Conservation (phyloP, 2,113 vertebrate genomes). For the Hemiprocne comata region DNA sequence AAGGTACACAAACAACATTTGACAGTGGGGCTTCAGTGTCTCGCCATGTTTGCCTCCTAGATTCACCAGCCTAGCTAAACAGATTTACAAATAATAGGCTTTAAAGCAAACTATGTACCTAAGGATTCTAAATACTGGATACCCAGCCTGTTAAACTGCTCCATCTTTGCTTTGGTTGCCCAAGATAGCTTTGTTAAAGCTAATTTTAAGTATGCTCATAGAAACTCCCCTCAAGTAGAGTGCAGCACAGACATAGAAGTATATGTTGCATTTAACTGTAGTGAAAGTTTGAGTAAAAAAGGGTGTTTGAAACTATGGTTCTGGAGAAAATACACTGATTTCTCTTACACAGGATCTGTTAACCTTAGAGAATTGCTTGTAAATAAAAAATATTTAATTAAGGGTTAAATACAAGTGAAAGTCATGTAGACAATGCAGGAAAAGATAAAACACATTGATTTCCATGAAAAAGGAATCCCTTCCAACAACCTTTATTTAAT, state of each 20-base stretch:
- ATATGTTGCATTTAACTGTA: neutral
- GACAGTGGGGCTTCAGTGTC: neutral
- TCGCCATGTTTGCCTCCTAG: neutral
- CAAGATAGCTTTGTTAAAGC: neutral
- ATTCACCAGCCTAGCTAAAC: neutral
- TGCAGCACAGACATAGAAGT: neutral
- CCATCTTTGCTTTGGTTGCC: neutral
- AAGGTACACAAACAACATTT: neutral
- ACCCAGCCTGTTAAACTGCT: neutral
- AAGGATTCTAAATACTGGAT: neutral
- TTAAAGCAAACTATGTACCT: neutral
- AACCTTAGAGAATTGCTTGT: neutral
- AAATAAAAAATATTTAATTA: neutral
- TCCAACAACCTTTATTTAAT: neutral
- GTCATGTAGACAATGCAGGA: neutral
- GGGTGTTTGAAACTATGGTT: accelerated
- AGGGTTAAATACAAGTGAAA: neutral
- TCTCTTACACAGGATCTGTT: neutral
- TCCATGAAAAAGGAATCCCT: neutral
- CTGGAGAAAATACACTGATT: neutral
- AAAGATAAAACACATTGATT: neutral
- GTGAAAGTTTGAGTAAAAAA: neutral
- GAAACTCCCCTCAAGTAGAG: neutral
- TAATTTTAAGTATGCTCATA: neutral
- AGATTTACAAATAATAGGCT: neutral